Evolutionary conservation across 2,888 invertebrate genomes (phyloP).

Genomic region (Agriotes lineatus): DNA sequence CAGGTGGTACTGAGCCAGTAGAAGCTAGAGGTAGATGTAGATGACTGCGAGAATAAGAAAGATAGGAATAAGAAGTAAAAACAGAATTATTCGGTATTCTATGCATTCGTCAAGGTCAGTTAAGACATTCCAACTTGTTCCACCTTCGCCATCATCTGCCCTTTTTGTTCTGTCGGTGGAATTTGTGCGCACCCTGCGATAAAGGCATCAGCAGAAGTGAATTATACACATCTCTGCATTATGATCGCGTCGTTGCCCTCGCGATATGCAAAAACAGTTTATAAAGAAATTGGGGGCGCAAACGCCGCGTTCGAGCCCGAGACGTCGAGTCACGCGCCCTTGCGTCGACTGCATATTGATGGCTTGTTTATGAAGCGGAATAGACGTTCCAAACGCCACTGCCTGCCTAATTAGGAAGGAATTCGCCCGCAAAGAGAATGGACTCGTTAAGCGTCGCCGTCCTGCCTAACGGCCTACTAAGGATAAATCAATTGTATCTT

Average conservation of each 20-base stretch:
- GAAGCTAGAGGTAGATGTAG: too few species aligned
- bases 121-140: too few species aligned
- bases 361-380: constrained; percentile 34
- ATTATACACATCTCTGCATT: not conserved
- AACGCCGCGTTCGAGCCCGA: not conserved
- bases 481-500: not conserved
- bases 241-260: not conserved
- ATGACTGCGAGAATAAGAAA: too few species aligned
- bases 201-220: too few species aligned
- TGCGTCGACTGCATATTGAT: constrained; percentile 37
- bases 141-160: too few species aligned
- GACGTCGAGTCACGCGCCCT: constrained; percentile 30
- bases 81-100: too few species aligned
- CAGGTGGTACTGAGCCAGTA: too few species aligned
- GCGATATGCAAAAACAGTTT: not conserved
- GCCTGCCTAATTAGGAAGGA: constrained; percentile 27
- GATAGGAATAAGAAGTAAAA: too few species aligned
- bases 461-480: not conserved
- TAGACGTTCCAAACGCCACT: constrained; percentile 22
- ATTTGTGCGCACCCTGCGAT: too few species aligned
- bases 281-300: not conserved
- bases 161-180: too few species aligned
- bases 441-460: constrained; percentile 22
- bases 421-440: constrained; percentile 29
- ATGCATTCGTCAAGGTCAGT: too few species aligned